These are phyloP conservation scores for Trypoxylon attenuatum DNA, from an alignment of 2,888 invertebrate genomes.

Conservation along the genomic window DNA sequence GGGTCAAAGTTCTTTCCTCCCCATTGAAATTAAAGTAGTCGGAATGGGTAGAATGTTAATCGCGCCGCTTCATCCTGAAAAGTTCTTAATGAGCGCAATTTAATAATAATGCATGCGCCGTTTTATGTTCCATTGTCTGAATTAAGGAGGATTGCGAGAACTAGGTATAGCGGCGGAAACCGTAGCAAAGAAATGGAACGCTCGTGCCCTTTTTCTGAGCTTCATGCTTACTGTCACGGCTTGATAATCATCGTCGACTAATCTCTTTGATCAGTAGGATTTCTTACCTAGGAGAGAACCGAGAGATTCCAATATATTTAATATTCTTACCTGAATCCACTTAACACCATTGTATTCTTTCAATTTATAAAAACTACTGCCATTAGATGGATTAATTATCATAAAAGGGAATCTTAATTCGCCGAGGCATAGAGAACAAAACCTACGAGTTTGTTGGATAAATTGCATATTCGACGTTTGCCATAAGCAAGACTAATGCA, in stretches of 20 bases:
- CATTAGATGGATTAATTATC: no score
- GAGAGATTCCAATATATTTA: not conserved
- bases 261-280: conserved; percentile 10
- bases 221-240: conserved; percentile 25
- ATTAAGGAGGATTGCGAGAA: conserved; percentile 25
- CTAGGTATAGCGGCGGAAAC: conserved; percentile 11
- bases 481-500: no score
- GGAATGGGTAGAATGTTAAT: conserved; percentile 33
- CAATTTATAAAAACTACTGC: no score
- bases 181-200: conserved; percentile 7
- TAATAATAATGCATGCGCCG: conserved; percentile 24
- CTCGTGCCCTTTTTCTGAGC: conserved; percentile 27
- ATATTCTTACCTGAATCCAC: no score
- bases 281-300: not conserved
- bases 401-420: no score
- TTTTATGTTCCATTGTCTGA: conserved; percentile 33
- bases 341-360: no score
- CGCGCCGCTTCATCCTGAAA: conserved; percentile 19
- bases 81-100: conserved; percentile 36
- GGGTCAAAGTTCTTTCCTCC: not conserved
- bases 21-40: conserved; percentile 8
- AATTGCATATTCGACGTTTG: no score
- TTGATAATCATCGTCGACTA: conserved; percentile 15
- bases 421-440: no score
- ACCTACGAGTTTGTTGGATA: no score